Evolutionary conservation across 2,888 invertebrate genomes (phyloP).

Genomic region (Timema podura): DNA sequence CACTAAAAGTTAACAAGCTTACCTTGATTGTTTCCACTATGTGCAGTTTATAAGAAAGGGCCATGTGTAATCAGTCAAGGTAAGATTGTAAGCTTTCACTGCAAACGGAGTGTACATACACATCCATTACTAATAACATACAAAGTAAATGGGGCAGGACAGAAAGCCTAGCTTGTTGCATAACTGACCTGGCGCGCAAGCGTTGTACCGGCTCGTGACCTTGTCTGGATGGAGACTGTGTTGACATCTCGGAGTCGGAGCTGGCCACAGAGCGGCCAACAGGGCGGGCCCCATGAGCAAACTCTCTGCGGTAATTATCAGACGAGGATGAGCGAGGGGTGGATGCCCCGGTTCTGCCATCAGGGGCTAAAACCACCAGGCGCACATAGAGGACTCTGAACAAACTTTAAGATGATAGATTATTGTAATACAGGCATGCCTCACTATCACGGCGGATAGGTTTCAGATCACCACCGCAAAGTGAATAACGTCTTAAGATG

Average conservation of each 20-base stretch:
- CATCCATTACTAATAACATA: conserved; percentile 2
- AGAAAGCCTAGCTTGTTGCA: background rate
- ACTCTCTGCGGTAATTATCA: conserved; percentile 69
- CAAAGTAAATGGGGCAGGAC: background rate
- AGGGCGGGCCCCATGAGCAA: conserved; percentile 58
- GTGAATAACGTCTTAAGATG: too few relatives aligned
- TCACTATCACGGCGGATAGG: too few relatives aligned
- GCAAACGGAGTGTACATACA: background rate
- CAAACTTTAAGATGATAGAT: too few relatives aligned
- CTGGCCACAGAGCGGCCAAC: conserved; percentile 50
- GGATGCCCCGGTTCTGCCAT: conserved; percentile 8
- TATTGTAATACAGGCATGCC: too few relatives aligned
- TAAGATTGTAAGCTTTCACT: too few relatives aligned
- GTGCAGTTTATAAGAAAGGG: too few relatives aligned
- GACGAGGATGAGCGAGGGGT: conserved; percentile 40
- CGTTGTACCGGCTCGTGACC: too few relatives aligned
- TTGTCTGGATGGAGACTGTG: background rate
- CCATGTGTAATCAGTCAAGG: too few relatives aligned
- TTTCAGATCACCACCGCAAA: too few relatives aligned
- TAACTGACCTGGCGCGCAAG: conserved; percentile 5
- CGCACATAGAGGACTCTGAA: too few relatives aligned
- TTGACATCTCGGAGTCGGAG: conserved; percentile 52
- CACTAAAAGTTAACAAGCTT: too few relatives aligned
- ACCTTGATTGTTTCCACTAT: too few relatives aligned
- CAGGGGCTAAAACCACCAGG: background rate